Evolutionary conservation across 2,113 vertebrate genomes (phyloP).

Genomic region (Hippocampus zosterae): DNA sequence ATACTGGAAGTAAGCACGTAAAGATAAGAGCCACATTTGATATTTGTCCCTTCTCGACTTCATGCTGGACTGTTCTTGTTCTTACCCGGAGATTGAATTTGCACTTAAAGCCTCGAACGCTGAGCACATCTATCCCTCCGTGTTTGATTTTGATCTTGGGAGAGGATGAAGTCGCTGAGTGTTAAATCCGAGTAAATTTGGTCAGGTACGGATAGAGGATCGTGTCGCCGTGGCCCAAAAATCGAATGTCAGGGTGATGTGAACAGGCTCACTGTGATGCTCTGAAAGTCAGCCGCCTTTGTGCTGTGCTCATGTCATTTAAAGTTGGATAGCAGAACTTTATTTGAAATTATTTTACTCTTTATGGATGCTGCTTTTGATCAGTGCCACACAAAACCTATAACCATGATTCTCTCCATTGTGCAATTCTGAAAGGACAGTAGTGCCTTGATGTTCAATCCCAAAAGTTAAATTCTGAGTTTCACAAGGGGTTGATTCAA

Average conservation of each 20-base stretch:
- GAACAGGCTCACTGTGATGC: background rate
- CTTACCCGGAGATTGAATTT: background rate
- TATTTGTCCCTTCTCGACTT: background rate
- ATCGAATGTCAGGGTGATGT: background rate
- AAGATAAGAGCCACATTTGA: background rate
- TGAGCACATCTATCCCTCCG: background rate
- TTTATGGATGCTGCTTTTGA: background rate
- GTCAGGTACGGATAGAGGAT: background rate
- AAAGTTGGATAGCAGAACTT: background rate
- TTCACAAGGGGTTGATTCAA: too few relatives aligned
- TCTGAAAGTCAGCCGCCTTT: too few relatives aligned
- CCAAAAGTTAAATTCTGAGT: too few relatives aligned
- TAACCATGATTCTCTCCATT: background rate
- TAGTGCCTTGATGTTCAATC: background rate
- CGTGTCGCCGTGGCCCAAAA: background rate
- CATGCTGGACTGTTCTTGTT: background rate
- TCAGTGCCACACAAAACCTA: background rate
- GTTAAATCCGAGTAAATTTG: background rate
- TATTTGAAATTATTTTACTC: background rate
- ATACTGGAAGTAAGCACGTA: too few relatives aligned
- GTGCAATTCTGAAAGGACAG: background rate
- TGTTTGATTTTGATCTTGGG: constrained; percentile 2
- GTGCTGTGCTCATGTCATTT: background rate
- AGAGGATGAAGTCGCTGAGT: background rate
- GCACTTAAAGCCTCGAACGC: background rate